Evolutionary conservation across 2,113 vertebrate species (phyloP), one percentile per base, ranked within the genome.

Genomic region (Apodemus sylvaticus): DNA sequence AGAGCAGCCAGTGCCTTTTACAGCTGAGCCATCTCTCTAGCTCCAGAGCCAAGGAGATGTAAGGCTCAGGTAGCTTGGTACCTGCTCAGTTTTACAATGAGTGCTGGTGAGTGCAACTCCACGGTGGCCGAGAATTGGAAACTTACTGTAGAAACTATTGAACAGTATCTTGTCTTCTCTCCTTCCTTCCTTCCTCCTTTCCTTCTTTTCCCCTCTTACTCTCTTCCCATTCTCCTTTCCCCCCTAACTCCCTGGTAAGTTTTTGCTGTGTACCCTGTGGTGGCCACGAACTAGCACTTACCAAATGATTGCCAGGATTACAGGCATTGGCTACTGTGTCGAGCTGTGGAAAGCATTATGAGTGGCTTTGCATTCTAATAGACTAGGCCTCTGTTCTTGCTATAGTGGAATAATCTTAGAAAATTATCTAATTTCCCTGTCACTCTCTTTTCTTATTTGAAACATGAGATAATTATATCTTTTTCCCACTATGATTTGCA

Each of bases 401-500:
- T 0, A 11, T 31, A 58, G 7, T 45, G 55, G 31, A 16, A 36
- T 51, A 79, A 92, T 92, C 51, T 94, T 89, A 58, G 36, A 53
- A 89, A 77, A 86, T 94, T 82, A 71, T 20, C 66, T 55, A 90
- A 79, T 62, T 79, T 70, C 66, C 34, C 24, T 93, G 42, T 89
- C 36, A 29, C 45, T 96, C 60, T 39, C 36, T 90, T 96, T 95
- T 89, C 70, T 91, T 73, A 51, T 82, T 71, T 89, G 82, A 94
- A 91, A 62, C 90, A 76, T 66, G 36, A 36, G 66, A 89, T 81
- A 91, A 88, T 89, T 39, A 26, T 39, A 45, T 48, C 19, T 91
- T 86, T 51, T 13, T 16, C n/a, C 71, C n/a, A 10, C 34, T 85
- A 66, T 42, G 17, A 2, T 45, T 91, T 36, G 97, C 88, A 20